Percentiles rank a stretch among this genome's conserved stretches.
Evolutionary conservation across 1,140 invertebrate species (phyloP).

Genomic region (Pissodes strobi): DNA sequence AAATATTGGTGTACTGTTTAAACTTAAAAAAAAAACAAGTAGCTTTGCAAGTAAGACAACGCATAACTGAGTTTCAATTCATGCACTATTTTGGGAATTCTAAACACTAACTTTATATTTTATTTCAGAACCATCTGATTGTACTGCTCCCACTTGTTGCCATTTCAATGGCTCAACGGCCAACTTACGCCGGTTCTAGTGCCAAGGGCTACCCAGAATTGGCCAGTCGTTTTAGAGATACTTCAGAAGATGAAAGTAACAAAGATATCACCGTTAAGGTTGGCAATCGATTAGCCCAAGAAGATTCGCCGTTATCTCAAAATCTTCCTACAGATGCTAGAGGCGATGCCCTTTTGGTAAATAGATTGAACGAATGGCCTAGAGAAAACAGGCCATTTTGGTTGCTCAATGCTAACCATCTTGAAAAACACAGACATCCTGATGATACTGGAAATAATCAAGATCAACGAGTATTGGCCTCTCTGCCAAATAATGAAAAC

Average conservation of each 20-base stretch:
- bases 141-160: constrained; percentile 21
- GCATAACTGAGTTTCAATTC: background rate
- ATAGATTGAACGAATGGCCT: constrained; percentile 59
- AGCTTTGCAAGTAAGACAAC: too few species aligned
- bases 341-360: constrained; percentile 58
- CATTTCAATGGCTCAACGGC: constrained; percentile 43
- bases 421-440: constrained; percentile 49
- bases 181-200: constrained; percentile 46
- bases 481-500: background rate
- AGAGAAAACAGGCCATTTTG: constrained; percentile 63
- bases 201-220: constrained; percentile 48
- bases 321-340: constrained; percentile 43
- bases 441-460: background rate
- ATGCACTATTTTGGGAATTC: background rate
- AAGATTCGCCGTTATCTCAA: background rate
- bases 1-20: too few species aligned
- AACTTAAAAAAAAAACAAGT: too few species aligned
- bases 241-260: constrained; percentile 14
- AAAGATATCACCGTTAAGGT: constrained; percentile 37
- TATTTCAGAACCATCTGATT: constrained; percentile 36
- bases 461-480: background rate
- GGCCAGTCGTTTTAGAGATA: constrained; percentile 42
- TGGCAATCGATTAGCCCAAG: constrained; percentile 34
- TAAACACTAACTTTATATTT: background rate
- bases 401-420: constrained; percentile 61